phyloP scores from a whole-genome alignment of 2,113 vertebrate genomes.

The Lonchura striata region DNA sequence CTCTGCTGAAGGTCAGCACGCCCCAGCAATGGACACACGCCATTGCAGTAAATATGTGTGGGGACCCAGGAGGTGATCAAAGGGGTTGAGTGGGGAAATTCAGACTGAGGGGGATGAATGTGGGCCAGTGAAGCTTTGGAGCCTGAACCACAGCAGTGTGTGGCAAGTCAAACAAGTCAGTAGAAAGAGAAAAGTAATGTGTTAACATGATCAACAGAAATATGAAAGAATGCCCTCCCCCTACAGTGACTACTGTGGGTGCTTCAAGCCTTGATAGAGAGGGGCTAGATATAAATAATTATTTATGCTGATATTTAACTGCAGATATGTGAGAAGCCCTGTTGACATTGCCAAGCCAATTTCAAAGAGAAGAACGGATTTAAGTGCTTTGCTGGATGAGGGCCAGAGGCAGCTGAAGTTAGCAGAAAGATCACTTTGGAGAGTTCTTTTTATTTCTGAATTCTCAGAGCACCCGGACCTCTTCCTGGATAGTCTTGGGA shows the following conservation, averaged over 20 bases:
- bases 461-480: background rate
- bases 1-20: background rate
- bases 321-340: background rate
- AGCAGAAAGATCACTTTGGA: background rate
- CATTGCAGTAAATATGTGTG: background rate
- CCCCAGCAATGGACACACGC: background rate
- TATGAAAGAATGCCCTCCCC: background rate
- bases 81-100: background rate
- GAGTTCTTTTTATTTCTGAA: background rate
- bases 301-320: background rate
- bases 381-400: constrained; percentile 42
- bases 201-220: background rate
- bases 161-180: background rate
- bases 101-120: background rate
- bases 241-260: background rate
- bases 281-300: background rate
- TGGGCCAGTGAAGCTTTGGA: background rate
- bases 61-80: background rate
- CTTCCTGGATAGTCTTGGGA: background rate
- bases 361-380: constrained; percentile 8
- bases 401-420: constrained; percentile 15
- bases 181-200: background rate
- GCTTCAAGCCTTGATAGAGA: background rate
- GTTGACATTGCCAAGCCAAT: background rate
- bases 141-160: background rate